Evolutionary conservation across 2,797 vertebrate species (phyloP).

Genomic region (Darevskia mixta): DNA sequence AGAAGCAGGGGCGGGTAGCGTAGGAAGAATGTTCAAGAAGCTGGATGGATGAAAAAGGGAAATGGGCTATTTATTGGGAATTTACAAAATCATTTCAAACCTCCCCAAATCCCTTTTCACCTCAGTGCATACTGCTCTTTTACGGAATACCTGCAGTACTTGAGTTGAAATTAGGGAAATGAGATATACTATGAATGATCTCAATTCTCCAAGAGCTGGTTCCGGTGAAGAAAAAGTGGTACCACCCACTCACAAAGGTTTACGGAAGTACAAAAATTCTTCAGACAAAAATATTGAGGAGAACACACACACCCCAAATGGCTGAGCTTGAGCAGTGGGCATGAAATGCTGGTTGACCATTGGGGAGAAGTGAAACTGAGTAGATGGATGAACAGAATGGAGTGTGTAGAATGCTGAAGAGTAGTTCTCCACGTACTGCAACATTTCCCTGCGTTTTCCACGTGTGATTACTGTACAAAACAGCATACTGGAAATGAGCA

Average conservation of each 20-base stretch:
- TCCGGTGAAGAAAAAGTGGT: too few relatives aligned
- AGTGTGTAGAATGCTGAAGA: neutral
- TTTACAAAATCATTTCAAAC: slow-evolving; percentile 8
- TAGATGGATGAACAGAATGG: neutral
- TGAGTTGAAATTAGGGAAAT: neutral
- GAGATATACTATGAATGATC: neutral
- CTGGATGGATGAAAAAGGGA: neutral
- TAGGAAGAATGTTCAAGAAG: fast-evolving
- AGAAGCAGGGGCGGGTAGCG: neutral
- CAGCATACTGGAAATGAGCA: neutral
- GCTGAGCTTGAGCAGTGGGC: neutral
- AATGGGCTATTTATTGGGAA: neutral
- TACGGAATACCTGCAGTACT: neutral
- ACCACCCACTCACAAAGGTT: too few relatives aligned
- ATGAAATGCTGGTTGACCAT: neutral
- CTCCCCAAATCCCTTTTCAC: neutral
- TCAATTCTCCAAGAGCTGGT: neutral
- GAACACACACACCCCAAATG: neutral
- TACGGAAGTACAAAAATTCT: too few relatives aligned
- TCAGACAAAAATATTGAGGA: neutral
- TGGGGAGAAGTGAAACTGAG: neutral
- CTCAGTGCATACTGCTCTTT: neutral
- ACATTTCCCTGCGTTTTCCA: neutral
- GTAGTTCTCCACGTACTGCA: neutral
- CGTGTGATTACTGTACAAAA: neutral